phyloP scores from a whole-genome alignment of 2,113 vertebrate species.

The Anhinga anhinga region DNA sequence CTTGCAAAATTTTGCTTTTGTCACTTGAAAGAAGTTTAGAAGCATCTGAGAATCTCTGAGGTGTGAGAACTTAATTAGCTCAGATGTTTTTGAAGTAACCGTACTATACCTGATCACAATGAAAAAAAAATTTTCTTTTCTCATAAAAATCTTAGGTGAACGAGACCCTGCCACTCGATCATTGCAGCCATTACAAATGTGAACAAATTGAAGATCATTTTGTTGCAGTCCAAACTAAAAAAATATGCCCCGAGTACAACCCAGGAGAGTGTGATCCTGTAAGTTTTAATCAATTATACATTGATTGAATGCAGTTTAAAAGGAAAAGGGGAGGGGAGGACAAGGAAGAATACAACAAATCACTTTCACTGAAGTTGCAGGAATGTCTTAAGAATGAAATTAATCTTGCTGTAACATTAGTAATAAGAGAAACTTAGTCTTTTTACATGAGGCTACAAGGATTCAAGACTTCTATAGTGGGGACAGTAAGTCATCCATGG shows the following conservation, averaged over 20 bases:
- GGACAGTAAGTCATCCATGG: neutral
- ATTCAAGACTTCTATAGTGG: neutral
- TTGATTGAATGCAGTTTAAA: neutral
- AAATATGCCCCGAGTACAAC: constrained; percentile 67
- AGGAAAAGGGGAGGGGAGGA: neutral
- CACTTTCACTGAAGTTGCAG: neutral
- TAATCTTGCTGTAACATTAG: neutral
- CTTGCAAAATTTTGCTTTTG: neutral
- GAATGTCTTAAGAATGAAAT: neutral
- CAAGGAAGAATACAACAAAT: neutral
- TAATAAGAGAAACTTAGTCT: neutral
- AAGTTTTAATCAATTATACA: constrained; percentile 58
- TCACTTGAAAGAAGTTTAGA: neutral
- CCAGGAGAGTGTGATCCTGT: constrained; percentile 76
- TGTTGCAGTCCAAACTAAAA: constrained; percentile 43
- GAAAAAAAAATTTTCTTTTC: neutral
- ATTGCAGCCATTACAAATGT: constrained; percentile 83
- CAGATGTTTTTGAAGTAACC: neutral
- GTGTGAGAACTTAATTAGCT: neutral
- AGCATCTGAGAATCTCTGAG: neutral
- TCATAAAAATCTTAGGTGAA: constrained; percentile 70
- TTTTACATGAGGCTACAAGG: neutral
- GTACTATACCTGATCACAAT: neutral
- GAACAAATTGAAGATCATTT: constrained; percentile 54
- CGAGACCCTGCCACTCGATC: constrained; percentile 66